Conservation (phyloP, 2,113 vertebrate genomes). For the Mohoua ochrocephala region DNA sequence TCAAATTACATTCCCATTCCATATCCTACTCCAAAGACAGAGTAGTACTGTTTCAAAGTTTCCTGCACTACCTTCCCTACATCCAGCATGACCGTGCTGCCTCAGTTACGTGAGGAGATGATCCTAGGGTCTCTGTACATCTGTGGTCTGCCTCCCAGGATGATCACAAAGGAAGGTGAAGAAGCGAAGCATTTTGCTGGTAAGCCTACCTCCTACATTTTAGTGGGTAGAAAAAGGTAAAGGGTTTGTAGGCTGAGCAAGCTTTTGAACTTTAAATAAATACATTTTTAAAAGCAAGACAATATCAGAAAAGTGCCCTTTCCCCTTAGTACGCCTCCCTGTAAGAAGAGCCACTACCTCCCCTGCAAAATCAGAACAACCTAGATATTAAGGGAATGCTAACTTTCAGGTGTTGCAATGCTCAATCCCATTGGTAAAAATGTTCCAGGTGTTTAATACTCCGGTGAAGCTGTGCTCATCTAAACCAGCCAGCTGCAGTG, state of each 20-base stretch:
- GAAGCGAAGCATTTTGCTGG: neutral
- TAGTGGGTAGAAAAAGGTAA: neutral
- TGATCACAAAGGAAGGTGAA: neutral
- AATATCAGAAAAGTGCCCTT: neutral
- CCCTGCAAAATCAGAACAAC: neutral
- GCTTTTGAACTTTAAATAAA: neutral
- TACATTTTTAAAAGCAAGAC: neutral
- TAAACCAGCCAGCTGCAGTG: neutral
- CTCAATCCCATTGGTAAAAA: neutral
- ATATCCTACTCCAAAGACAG: neutral
- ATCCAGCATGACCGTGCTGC: neutral
- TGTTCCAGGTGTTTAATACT: neutral
- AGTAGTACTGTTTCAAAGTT: neutral
- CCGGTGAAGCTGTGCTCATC: neutral
- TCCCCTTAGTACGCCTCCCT: neutral
- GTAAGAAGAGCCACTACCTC: neutral
- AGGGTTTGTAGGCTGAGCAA: neutral
- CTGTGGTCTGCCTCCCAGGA: neutral
- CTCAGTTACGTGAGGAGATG: neutral
- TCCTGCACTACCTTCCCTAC: neutral
- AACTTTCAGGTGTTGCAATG: neutral
- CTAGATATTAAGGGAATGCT: neutral
- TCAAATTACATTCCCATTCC: neutral
- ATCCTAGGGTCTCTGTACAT: neutral
- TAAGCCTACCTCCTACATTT: neutral